These are phyloP conservation scores for Eupithecia exiguata DNA, from an alignment of 2,888 invertebrate genomes.

Conservation along the genomic window DNA sequence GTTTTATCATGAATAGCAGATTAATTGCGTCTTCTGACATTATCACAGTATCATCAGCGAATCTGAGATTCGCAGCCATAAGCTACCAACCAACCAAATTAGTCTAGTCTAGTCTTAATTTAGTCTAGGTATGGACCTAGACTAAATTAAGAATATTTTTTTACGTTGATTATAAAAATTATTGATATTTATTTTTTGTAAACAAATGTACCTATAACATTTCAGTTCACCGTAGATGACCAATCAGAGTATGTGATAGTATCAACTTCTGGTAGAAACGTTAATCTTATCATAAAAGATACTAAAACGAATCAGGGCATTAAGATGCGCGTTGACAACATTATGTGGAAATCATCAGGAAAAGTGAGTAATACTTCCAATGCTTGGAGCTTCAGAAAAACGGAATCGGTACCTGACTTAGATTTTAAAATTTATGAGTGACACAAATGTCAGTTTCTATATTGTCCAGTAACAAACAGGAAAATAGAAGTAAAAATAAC, in stretches of 20 bases:
- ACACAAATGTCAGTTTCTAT: background rate
- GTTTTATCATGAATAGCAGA: no score
- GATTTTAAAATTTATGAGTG: background rate
- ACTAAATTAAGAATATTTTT: background rate
- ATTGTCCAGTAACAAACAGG: background rate
- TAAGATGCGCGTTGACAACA: background rate
- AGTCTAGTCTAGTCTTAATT: no score
- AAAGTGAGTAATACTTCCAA: conserved; percentile 35
- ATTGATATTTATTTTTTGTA: background rate
- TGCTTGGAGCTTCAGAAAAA: background rate
- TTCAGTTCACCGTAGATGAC: conserved; percentile 43
- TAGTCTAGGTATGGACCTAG: no score
- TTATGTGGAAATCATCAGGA: conserved; percentile 36
- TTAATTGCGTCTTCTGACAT: no score
- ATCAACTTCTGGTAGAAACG: conserved; percentile 33
- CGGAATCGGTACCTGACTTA: background rate
- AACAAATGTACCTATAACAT: conserved; percentile 1
- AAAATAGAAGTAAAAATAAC: background rate
- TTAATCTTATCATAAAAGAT: conserved; percentile 25
- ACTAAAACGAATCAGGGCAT: no score
- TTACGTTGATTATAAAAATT: background rate
- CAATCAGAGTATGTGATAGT: conserved; percentile 38
- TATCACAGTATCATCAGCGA: no score
- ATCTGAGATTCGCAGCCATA: no score
- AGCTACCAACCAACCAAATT: no score